Evolutionary conservation across 2,797 vertebrate species (phyloP).

Genomic region (Hypotaenidia philippensis): DNA sequence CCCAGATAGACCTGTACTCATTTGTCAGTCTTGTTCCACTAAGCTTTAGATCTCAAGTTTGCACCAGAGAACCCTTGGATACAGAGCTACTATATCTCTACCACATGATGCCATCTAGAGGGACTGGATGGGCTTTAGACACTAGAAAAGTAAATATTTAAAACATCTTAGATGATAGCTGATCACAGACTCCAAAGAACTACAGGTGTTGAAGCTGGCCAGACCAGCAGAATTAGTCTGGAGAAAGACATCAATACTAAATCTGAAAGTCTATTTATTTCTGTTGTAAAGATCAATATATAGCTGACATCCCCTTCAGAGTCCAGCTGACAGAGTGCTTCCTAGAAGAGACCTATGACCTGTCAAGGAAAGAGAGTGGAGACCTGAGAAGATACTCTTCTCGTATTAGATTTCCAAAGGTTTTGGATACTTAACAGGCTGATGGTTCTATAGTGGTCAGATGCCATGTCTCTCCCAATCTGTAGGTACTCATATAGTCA

Average conservation of each 20-base stretch:
- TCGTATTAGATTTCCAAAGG: background rate
- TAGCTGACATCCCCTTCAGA: background rate
- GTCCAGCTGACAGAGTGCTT: background rate
- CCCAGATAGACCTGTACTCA: background rate
- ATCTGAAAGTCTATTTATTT: background rate
- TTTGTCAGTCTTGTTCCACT: background rate
- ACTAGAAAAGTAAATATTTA: background rate
- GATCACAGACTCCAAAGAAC: fast-evolving
- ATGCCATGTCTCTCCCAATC: background rate
- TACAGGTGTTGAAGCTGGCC: background rate
- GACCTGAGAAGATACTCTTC: background rate
- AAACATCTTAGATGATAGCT: background rate
- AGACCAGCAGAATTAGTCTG: background rate
- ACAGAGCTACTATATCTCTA: background rate
- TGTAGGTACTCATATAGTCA: background rate
- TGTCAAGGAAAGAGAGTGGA: background rate
- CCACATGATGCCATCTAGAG: too few species aligned
- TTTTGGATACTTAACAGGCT: background rate
- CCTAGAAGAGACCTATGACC: background rate
- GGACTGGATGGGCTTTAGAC: too few species aligned
- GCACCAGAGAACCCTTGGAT: fast-evolving
- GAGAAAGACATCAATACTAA: background rate
- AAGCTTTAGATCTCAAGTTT: background rate
- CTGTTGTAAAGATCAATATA: background rate
- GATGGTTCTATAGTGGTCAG: background rate